These are phyloP conservation scores for Strongylocentrotus purpuratus DNA, from an alignment of 35 echinoderm and acorn worm species.

Conservation along the genomic window DNA sequence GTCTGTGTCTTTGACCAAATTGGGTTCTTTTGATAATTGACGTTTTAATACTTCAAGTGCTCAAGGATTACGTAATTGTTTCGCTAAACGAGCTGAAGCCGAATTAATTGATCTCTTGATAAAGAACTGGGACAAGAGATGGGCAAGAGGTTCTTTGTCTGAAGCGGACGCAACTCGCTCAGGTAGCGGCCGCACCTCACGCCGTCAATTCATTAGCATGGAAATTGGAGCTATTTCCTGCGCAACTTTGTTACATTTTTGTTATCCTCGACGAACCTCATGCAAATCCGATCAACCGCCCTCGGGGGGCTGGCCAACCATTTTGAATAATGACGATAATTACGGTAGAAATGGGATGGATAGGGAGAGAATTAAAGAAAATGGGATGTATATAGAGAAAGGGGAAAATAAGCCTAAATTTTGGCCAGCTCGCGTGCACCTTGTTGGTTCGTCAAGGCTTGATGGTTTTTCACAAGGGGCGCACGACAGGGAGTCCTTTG, in stretches of 20 bases:
- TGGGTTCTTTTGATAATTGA: no score
- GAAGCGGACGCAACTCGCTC: background rate
- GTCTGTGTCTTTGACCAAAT: no score
- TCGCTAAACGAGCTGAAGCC: background rate
- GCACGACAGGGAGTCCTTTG: constrained; percentile 19
- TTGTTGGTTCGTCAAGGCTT: constrained; percentile 32
- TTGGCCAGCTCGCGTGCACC: constrained; percentile 49
- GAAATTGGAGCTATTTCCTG: constrained; percentile 33
- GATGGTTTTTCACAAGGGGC: constrained; percentile 42
- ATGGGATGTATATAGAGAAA: background rate
- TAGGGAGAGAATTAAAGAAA: background rate
- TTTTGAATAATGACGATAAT: constrained; percentile 35
- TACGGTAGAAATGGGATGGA: constrained; percentile 33
- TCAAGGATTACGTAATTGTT: background rate
- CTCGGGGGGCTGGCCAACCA: constrained; percentile 24
- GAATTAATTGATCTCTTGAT: background rate
- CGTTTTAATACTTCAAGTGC: background rate
- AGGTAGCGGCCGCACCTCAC: background rate
- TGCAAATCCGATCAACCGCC: constrained; percentile 38
- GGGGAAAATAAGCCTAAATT: background rate
- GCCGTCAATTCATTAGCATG: constrained; percentile 28
- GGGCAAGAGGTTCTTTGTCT: background rate
- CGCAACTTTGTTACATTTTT: constrained; percentile 13
- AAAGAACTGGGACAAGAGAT: background rate
- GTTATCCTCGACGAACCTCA: constrained; percentile 16